phyloP scores from a whole-genome alignment of 2,888 invertebrate genomes.

The Hedychridium roseum region DNA sequence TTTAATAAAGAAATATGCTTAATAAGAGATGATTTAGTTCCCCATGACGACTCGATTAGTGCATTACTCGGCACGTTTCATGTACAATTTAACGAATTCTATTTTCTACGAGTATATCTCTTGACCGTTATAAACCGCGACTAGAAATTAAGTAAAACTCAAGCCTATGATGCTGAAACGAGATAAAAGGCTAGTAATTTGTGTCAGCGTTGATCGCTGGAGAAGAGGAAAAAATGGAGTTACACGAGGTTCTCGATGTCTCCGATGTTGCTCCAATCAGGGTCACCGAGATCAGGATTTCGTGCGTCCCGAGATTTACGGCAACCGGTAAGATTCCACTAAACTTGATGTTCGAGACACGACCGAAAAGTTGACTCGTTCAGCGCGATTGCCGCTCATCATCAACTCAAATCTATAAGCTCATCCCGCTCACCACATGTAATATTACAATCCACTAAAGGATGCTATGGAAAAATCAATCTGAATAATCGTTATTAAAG shows the following conservation, averaged over 20 bases:
- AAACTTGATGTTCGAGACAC: slow-evolving; percentile 23
- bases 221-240: neutral
- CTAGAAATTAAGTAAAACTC: neutral
- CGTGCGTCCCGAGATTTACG: slow-evolving; percentile 39
- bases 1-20: too few relatives aligned
- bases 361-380: slow-evolving; percentile 25
- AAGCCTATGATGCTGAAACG: slow-evolving; percentile 14
- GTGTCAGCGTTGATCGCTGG: slow-evolving; percentile 10
- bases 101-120: neutral
- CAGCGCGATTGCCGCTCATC: slow-evolving; percentile 4
- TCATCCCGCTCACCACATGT: too few relatives aligned
- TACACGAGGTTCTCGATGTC: neutral
- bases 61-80: too few relatives aligned
- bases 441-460: too few relatives aligned
- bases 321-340: slow-evolving; percentile 35
- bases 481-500: too few relatives aligned
- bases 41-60: too few relatives aligned
- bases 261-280: slow-evolving; percentile 26
- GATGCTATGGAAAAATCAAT: too few relatives aligned
- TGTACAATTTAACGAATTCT: neutral
- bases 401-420: too few relatives aligned
- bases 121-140: neutral
- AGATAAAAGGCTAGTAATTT: slow-evolving; percentile 25
- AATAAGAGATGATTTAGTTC: too few relatives aligned
- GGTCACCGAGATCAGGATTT: slow-evolving; percentile 42